Conservation (phyloP, 2,797 vertebrate genomes). For the Ctenochaetus hawaiiensis region DNA sequence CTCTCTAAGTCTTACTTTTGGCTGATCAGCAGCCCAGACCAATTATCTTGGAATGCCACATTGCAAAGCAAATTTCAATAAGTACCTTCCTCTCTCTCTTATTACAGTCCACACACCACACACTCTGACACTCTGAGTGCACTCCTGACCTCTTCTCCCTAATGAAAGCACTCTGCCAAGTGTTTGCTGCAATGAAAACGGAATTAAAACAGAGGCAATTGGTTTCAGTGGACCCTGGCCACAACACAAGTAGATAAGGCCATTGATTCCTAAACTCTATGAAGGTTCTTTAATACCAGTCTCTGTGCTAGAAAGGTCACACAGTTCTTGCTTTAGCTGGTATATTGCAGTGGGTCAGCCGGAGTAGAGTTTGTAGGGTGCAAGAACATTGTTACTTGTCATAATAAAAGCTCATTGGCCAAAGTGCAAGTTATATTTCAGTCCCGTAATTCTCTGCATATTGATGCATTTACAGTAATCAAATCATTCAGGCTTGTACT, state of each 20-base stretch:
- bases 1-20: conserved; percentile 51
- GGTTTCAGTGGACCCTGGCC: conserved; percentile 20
- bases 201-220: conserved; percentile 37
- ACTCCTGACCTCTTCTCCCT: conserved; percentile 53
- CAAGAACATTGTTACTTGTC: background rate
- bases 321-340: conserved; percentile 9
- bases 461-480: conserved; percentile 6
- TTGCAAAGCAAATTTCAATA: conserved; percentile 64
- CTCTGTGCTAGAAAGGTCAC: conserved; percentile 28
- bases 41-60: conserved; percentile 67
- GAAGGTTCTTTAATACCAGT: conserved; percentile 47
- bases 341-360: conserved; percentile 8
- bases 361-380: background rate
- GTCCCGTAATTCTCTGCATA: background rate
- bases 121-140: conserved; percentile 34
- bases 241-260: conserved; percentile 32
- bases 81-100: conserved; percentile 25
- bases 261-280: conserved; percentile 28
- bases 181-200: conserved; percentile 37
- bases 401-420: conserved; percentile 1
- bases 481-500: conserved; percentile 9
- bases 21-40: conserved; percentile 62
- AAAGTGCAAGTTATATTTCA: background rate
- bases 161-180: conserved; percentile 57
- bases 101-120: conserved; percentile 49